Conservation (phyloP, 30 jellyfish, hydroid and myxozoan genomes). For the Hydractinia symbiolongicarpus region DNA sequence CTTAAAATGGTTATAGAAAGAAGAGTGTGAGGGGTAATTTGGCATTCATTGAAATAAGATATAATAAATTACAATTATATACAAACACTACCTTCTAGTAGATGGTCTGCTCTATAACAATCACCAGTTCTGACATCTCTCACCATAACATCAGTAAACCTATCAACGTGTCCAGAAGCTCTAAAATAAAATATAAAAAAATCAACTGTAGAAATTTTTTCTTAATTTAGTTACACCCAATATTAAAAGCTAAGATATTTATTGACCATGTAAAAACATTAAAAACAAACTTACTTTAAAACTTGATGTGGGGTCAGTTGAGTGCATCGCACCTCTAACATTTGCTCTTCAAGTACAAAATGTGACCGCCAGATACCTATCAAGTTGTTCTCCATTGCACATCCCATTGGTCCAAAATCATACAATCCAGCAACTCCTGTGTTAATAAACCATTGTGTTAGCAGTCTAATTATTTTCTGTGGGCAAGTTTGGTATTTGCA, state of each 20-base stretch:
- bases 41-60: too few relatives aligned
- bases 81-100: conserved; percentile 62
- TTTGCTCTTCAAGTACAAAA: conserved; percentile 91
- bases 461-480: too few relatives aligned
- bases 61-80: too few relatives aligned
- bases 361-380: conserved; percentile 91
- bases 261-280: neutral
- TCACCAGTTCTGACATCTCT: conserved; percentile 84
- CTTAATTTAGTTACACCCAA: neutral
- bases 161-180: conserved; percentile 98
- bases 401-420: conserved; percentile 99
- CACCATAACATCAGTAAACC: conserved; percentile 94
- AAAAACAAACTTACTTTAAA: conserved; percentile 50
- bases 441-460: neutral
- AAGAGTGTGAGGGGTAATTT: too few relatives aligned
- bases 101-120: conserved; percentile 98
- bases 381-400: conserved; percentile 97
- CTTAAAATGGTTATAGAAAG: too few relatives aligned
- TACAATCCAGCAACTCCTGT: conserved; percentile 99
- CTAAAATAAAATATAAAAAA: conserved; percentile 17
- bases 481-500: too few relatives aligned
- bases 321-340: conserved; percentile 90
- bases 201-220: neutral
- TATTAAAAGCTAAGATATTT: neutral
- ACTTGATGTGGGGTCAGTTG: conserved; percentile 96